Percentiles rank a stretch among this genome's conserved stretches.
phyloP scores from a whole-genome alignment of 2,888 invertebrate species.

The Liopterus haemorrhoidalis region DNA sequence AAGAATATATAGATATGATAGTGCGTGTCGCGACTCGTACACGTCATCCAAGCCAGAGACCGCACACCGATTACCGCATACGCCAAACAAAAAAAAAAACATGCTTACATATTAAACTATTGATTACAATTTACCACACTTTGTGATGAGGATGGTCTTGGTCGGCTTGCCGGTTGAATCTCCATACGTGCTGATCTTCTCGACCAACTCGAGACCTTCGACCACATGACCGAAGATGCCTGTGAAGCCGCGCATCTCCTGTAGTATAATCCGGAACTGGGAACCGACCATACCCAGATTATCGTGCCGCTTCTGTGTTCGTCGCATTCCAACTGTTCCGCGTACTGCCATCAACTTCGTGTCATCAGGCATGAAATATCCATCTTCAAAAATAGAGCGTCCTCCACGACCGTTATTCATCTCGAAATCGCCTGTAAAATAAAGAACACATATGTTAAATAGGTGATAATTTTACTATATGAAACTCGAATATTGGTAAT shows the following conservation, averaged over 20 bases:
- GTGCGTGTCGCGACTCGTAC: too few species aligned
- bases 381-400: conserved; percentile 68
- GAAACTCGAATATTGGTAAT: too few species aligned
- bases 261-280: conserved; percentile 74
- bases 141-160: conserved; percentile 64
- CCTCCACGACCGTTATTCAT: conserved; percentile 76
- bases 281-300: conserved; percentile 77
- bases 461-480: too few species aligned
- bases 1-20: too few species aligned
- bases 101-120: conserved; percentile 6
- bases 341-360: conserved; percentile 68
- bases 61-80: too few species aligned
- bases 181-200: conserved; percentile 70
- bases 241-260: conserved; percentile 77
- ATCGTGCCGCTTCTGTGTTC: conserved; percentile 74
- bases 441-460: too few species aligned
- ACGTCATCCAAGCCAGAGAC: too few species aligned
- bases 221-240: conserved; percentile 77
- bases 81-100: too few species aligned
- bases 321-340: conserved; percentile 75
- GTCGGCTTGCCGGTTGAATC: conserved; percentile 74
- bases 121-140: conserved; percentile 64
- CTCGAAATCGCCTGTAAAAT: conserved; percentile 79
- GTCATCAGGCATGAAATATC: conserved; percentile 75
- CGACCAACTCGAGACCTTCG: conserved; percentile 71